Conservation (phyloP, 1,140 invertebrate genomes). For the Papilio xuthus region DNA sequence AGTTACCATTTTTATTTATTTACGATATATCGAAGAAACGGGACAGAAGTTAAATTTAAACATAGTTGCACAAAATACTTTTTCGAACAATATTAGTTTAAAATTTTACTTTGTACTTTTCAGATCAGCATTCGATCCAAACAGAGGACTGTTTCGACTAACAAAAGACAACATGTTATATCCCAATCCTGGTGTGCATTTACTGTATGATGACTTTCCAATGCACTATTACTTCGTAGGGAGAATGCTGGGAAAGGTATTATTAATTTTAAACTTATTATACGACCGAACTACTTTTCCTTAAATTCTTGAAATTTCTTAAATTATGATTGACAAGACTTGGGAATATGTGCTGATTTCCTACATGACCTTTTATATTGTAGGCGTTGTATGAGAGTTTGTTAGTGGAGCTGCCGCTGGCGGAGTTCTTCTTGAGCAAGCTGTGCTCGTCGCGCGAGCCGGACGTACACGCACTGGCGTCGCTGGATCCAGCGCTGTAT, state of each 20-base stretch:
- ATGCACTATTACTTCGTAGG: slow-evolving; percentile 98
- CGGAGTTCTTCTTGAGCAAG: slow-evolving; percentile 94
- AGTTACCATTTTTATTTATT: slow-evolving; percentile 36
- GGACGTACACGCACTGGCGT: slow-evolving; percentile 96
- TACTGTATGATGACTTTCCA: slow-evolving; percentile 91
- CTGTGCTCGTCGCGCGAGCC: slow-evolving; percentile 86
- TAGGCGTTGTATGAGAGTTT: slow-evolving; percentile 97
- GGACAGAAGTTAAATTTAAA: too few relatives aligned
- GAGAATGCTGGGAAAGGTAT: slow-evolving; percentile 95
- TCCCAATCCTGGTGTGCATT: slow-evolving; percentile 95
- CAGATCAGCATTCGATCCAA: slow-evolving; percentile 96
- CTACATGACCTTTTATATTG: background rate
- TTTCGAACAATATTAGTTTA: too few relatives aligned
- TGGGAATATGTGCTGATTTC: too few relatives aligned
- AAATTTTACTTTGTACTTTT: slow-evolving; percentile 31
- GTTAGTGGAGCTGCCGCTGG: slow-evolving; percentile 95
- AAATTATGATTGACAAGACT: too few relatives aligned
- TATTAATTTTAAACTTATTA: background rate
- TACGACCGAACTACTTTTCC: too few relatives aligned
- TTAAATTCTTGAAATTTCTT: too few relatives aligned
- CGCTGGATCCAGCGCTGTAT: slow-evolving; percentile 95
- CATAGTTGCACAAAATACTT: too few relatives aligned
- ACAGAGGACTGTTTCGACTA: slow-evolving; percentile 95
- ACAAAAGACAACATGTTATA: slow-evolving; percentile 97
- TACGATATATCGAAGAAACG: background rate